A percentile compares a stretch with the other conserved stretches of the same genome.
Evolutionary conservation across 2,797 vertebrate genomes (phyloP).

Genomic region (Karalla daura): DNA sequence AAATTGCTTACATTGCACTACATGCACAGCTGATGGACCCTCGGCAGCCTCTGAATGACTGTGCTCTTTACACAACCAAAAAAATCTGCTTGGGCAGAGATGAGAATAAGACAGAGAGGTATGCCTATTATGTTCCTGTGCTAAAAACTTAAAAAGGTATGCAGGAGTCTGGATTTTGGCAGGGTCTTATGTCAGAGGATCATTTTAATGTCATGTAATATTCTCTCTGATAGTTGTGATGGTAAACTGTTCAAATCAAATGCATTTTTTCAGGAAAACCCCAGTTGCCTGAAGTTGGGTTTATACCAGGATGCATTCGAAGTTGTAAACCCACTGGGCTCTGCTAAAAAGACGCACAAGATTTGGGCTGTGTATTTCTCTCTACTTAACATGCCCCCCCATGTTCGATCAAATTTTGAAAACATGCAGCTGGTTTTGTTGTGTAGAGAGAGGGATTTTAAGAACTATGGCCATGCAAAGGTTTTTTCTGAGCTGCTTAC

Average conservation of each 20-base stretch:
- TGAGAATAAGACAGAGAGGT: constrained; percentile 34
- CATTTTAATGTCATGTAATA: constrained; percentile 5
- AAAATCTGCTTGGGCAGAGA: constrained; percentile 18
- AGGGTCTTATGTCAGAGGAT: neutral
- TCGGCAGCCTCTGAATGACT: too few relatives aligned
- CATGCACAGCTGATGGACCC: too few relatives aligned
- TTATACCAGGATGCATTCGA: constrained; percentile 20
- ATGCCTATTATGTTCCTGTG: constrained; percentile 34
- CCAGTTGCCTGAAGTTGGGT: constrained; percentile 14
- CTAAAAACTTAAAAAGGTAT: constrained; percentile 5
- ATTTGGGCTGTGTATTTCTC: constrained; percentile 24
- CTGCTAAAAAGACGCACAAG: constrained; percentile 19
- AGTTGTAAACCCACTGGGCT: constrained; percentile 16
- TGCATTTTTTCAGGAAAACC: constrained; percentile 27
- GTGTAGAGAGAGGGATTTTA: constrained; percentile 4
- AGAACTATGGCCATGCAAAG: neutral
- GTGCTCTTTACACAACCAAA: too few relatives aligned
- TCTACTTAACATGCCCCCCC: constrained; percentile 5
- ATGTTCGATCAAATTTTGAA: constrained; percentile 10
- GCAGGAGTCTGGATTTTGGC: constrained; percentile 5
- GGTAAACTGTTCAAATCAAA: constrained; percentile 15
- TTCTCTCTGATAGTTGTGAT: constrained; percentile 9
- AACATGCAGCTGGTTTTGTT: constrained; percentile 15
- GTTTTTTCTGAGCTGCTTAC: constrained; percentile 4
- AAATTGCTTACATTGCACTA: too few relatives aligned